Evolutionary conservation across 2,797 vertebrate species (phyloP).

Genomic region (Peromyscus aztecus): DNA sequence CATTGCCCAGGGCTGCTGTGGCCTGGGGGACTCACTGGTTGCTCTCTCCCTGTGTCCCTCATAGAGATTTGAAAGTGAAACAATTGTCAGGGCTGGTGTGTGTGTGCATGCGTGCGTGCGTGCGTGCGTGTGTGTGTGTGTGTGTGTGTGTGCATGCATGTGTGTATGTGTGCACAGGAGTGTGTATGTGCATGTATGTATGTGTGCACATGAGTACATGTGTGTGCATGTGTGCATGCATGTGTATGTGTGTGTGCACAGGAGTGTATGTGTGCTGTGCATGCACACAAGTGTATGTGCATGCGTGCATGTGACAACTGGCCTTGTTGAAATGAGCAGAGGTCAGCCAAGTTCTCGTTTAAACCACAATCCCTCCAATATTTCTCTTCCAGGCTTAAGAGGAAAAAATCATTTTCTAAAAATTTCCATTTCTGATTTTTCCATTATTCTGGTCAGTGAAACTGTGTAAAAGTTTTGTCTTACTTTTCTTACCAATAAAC

Average conservation of each 20-base stretch:
- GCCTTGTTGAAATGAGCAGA: slow-evolving; percentile 23
- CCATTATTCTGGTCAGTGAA: slow-evolving; percentile 52
- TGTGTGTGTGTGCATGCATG: not conserved
- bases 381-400: slow-evolving; percentile 55
- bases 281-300: not conserved
- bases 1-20: not conserved
- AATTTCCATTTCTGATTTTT: slow-evolving; percentile 75
- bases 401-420: slow-evolving; percentile 73
- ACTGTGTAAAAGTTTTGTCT: slow-evolving; percentile 51
- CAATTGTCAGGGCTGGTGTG: not conserved
- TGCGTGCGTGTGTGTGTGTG: too few relatives aligned
- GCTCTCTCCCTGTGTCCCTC: not conserved
- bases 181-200: not conserved
- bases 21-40: too few relatives aligned
- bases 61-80: not conserved
- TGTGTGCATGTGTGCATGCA: not conserved
- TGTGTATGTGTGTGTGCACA: not conserved
- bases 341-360: slow-evolving; percentile 25
- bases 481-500: slow-evolving; percentile 50
- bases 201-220: not conserved
- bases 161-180: not conserved
- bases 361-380: slow-evolving; percentile 47
- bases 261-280: not conserved
- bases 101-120: not conserved
- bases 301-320: not conserved